Evolutionary conservation across 2,797 vertebrate species (phyloP), one percentile per base, ranked within the genome.

Genomic region (Triplophysa yarkandensis): DNA sequence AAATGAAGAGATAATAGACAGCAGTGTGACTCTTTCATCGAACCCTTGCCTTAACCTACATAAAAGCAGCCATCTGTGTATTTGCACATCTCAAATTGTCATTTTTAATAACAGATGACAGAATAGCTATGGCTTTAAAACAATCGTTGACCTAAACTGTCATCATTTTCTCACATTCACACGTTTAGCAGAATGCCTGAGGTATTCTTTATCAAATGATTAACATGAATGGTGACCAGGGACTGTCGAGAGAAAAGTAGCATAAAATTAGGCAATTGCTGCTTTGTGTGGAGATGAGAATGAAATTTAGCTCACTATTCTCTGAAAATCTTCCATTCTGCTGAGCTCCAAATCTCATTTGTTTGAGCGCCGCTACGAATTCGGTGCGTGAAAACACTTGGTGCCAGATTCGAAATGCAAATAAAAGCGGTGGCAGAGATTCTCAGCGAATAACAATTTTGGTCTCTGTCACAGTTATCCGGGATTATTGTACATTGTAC

Each of bases 1-100:
- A 30, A 83, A 81, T 81, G 30, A 61, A 48, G 27, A 52, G 77
- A 74, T 62, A 60, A 83, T 74, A 68, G 23, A 62, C 10, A 62
- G 34, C 63, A 67, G 61, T 67, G 75, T 76, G 74, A 73, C 25
- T 44, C 34, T 73, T 73, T 64, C 36, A 64, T 73, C 61, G 43
- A 73, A 73, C 48, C 34, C 48, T 55, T 43, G 60, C 34, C 71
- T 55, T 73, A 48, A 65, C 48, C 48, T 73, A 73, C 32, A 73
- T 73, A 17, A 43, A 54, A 19, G 61, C 17, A 27, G 43, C 16
- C n/a, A 25, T 19, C 39, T 63, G 62, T 62, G 57, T 50, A 34
- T 36, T 16, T 4, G 21, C 4, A 2, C 30, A 71, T 58, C 16
- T 63, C 21, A 28, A 71, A 39, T 62, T 9, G 9, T 25, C 19